Evolutionary conservation across 2,797 vertebrate species (phyloP).

Genomic region (Eulemur albifrons): DNA sequence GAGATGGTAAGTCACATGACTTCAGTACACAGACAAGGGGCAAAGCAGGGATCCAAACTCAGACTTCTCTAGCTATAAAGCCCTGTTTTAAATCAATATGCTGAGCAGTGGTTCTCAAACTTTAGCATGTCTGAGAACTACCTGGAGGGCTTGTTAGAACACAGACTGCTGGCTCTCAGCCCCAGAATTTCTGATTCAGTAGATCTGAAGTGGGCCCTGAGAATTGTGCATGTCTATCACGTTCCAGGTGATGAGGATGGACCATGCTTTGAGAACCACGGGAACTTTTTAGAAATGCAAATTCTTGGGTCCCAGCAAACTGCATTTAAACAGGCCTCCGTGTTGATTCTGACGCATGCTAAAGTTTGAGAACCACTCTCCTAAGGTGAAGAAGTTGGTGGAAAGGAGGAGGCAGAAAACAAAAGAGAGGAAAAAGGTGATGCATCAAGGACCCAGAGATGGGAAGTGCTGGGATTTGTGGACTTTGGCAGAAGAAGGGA

Average conservation of each 20-base stretch:
- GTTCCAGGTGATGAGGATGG: background rate
- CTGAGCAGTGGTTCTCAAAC: background rate
- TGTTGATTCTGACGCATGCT: background rate
- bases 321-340: background rate
- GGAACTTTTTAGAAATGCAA: background rate
- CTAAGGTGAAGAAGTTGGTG: background rate
- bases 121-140: background rate
- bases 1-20: background rate
- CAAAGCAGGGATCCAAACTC: background rate
- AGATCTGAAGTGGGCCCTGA: background rate
- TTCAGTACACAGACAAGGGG: background rate
- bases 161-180: background rate
- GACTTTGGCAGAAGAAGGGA: background rate
- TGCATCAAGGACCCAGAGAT: background rate
- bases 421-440: background rate
- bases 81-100: background rate
- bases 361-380: background rate
- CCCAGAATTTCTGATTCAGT: background rate
- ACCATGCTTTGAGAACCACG: background rate
- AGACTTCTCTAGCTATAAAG: background rate
- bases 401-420: background rate
- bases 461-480: background rate
- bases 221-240: background rate
- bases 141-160: background rate
- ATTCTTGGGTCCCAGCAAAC: background rate